Evolutionary conservation across 2,797 vertebrate genomes (phyloP).

Genomic region (Nannoperca obscura): DNA sequence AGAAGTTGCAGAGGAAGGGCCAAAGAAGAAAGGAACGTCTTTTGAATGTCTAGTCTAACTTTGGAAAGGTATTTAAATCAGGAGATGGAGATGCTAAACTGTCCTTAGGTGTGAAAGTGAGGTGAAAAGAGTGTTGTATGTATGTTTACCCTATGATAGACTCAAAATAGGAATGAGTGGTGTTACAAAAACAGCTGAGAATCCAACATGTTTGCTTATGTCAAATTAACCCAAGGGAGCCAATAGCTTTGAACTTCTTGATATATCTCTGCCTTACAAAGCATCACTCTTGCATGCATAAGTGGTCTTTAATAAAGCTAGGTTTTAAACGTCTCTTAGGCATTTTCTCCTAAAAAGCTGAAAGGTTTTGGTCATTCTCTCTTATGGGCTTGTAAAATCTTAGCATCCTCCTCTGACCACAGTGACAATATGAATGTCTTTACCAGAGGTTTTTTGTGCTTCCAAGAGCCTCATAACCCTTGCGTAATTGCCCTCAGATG

Average conservation of each 20-base stretch:
- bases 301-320: slow-evolving; percentile 79
- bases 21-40: not conserved
- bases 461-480: slow-evolving; percentile 37
- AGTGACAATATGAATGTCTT: slow-evolving; percentile 33
- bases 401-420: slow-evolving; percentile 61
- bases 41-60: not conserved
- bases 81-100: slow-evolving; percentile 4
- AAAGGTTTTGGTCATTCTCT: slow-evolving; percentile 64
- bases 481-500: slow-evolving; percentile 33
- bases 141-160: slow-evolving; percentile 27
- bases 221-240: slow-evolving; percentile 3
- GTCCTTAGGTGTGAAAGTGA: slow-evolving; percentile 5
- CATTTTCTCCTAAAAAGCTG: slow-evolving; percentile 71
- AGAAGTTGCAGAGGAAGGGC: slow-evolving; percentile 9
- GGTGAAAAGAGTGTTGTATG: slow-evolving; percentile 32
- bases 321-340: slow-evolving; percentile 71
- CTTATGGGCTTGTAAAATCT: slow-evolving; percentile 65
- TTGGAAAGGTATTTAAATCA: slow-evolving; percentile 6
- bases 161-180: not conserved
- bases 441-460: slow-evolving; percentile 20
- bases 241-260: not conserved
- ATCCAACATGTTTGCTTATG: not conserved
- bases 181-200: slow-evolving; percentile 13
- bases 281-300: slow-evolving; percentile 39
- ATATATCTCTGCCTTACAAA: not conserved